Conservation (phyloP, 2,797 vertebrate genomes). For the Anguilla megastoma region DNA sequence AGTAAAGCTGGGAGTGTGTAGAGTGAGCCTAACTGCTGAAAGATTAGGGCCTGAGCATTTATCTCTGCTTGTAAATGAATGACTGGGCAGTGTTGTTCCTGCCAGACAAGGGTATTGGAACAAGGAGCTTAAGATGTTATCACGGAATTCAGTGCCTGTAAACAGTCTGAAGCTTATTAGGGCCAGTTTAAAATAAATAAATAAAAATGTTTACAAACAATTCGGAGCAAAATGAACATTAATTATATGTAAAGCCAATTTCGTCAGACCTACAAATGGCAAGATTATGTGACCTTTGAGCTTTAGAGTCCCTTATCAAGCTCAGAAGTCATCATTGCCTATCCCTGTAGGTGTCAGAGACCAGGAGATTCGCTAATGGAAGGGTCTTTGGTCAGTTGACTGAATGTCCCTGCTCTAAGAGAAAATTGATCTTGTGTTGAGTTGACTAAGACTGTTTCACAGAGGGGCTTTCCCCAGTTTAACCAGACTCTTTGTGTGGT, state of each 20-base stretch:
- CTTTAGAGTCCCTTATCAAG: slow-evolving; percentile 72
- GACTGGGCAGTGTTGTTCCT: slow-evolving; percentile 74
- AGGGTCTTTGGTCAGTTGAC: not conserved
- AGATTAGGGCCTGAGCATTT: slow-evolving; percentile 77
- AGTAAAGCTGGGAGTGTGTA: slow-evolving; percentile 54
- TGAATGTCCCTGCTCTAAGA: not conserved
- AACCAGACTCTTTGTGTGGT: not conserved
- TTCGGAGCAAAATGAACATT: slow-evolving; percentile 75
- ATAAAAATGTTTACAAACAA: slow-evolving; percentile 78
- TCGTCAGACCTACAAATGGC: slow-evolving; percentile 66
- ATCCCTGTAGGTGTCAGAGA: slow-evolving; percentile 58
- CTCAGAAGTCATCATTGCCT: slow-evolving; percentile 70
- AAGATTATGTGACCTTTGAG: slow-evolving; percentile 70
- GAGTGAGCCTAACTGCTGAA: slow-evolving; percentile 65
- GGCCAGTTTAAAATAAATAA: slow-evolving; percentile 56
- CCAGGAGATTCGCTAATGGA: not conserved
- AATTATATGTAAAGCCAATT: slow-evolving; percentile 80
- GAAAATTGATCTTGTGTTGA: not conserved
- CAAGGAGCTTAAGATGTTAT: slow-evolving; percentile 83
- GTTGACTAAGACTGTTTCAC: not conserved
- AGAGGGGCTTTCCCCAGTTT: not conserved
- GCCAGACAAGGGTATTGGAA: slow-evolving; percentile 76
- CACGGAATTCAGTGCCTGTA: slow-evolving; percentile 69
- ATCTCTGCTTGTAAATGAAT: slow-evolving; percentile 79
- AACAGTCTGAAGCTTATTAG: slow-evolving; percentile 76